Conservation (phyloP, 2,113 vertebrate species). For the Myanophis thanlyinensis region DNA sequence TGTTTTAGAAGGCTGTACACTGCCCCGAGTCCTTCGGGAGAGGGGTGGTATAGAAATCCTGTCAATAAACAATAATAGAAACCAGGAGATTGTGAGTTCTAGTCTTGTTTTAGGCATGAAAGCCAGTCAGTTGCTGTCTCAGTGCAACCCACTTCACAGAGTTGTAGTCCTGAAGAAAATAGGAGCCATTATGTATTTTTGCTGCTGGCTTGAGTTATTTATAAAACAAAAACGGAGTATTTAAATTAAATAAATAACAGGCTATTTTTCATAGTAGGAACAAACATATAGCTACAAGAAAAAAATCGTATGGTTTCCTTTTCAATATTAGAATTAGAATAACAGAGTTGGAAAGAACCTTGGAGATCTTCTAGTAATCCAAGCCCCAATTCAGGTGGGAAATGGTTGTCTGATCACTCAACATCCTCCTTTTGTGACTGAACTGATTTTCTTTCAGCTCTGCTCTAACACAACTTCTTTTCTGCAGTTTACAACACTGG, state of each 20-base stretch:
- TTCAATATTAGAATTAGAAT: not conserved
- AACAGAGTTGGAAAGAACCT: no score
- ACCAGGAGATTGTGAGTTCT: not conserved
- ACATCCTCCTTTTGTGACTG: not conserved
- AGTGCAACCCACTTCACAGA: not conserved
- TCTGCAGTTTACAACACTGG: not conserved
- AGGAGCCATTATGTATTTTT: not conserved
- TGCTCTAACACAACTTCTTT: not conserved
- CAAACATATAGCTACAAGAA: not conserved
- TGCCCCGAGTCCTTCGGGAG: no score
- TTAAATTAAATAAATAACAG: not conserved
- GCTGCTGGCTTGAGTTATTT: not conserved
- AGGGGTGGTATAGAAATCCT: no score
- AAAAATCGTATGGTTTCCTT: not conserved
- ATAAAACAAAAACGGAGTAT: not conserved
- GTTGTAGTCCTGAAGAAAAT: not conserved
- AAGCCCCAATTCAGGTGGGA: no score
- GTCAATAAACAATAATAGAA: no score
- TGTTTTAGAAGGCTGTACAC: no score
- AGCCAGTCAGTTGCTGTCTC: not conserved
- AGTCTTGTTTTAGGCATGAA: not conserved
- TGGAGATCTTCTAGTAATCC: no score
- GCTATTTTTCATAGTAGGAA: not conserved
- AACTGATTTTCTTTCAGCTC: not conserved
- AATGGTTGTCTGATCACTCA: not conserved